Percentiles rank a stretch among this genome's conserved stretches.
Evolutionary conservation across 1,140 invertebrate species (phyloP).

Genomic region (Nephotettix cincticeps): DNA sequence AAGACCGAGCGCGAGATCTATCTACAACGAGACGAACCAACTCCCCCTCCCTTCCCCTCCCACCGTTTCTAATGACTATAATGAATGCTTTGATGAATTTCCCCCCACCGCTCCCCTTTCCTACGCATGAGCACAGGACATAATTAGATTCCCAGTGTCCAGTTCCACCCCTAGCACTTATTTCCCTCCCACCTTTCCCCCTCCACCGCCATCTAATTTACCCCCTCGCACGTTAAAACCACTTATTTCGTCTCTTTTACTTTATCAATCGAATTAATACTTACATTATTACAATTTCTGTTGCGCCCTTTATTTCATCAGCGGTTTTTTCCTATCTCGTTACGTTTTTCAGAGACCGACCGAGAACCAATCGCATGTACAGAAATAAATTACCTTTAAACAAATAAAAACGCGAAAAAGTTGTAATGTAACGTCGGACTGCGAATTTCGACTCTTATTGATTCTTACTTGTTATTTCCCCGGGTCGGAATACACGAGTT

Average conservation of each 20-base stretch:
- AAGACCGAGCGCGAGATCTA: constrained; percentile 24
- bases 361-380: constrained; percentile 12
- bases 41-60: constrained; percentile 13
- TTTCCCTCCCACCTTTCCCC: constrained; percentile 14
- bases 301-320: constrained; percentile 9
- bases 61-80: constrained; percentile 25
- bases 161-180: constrained; percentile 20
- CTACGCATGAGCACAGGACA: constrained; percentile 24
- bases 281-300: constrained; percentile 24
- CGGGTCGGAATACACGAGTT: no score
- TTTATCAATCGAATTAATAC: constrained; percentile 27
- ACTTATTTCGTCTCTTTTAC: constrained; percentile 27
- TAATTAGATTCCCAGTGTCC: constrained; percentile 26
- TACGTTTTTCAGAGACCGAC: background rate
- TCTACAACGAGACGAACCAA: constrained; percentile 20
- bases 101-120: constrained; percentile 1
- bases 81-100: constrained; percentile 29
- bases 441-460: constrained; percentile 14
- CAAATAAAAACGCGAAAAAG: constrained; percentile 11
- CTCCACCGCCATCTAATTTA: constrained; percentile 12
- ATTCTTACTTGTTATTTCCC: constrained; percentile 8
- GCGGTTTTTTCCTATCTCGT: constrained; percentile 16
- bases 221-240: constrained; percentile 13
- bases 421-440: constrained; percentile 10
- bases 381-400: constrained; percentile 19